Evolutionary conservation across 2,888 invertebrate genomes (phyloP).

Genomic region (Agrochola lychnidis): DNA sequence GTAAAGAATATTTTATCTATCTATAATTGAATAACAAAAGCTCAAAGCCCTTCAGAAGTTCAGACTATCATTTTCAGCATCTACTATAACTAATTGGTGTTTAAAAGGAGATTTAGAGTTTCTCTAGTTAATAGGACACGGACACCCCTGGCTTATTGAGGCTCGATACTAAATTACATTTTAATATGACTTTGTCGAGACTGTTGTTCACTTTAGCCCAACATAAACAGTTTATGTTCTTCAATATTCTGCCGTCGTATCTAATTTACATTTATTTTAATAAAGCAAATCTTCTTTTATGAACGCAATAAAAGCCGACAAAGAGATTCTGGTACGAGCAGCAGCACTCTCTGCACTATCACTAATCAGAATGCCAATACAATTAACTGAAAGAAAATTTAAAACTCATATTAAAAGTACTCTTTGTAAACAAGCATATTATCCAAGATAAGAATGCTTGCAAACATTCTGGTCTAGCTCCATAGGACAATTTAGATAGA

Average conservation of each 20-base stretch:
- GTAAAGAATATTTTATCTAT: too few species aligned
- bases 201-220: neutral
- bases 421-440: too few species aligned
- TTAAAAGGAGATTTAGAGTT: neutral
- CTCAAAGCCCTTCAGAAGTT: neutral
- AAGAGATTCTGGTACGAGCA: neutral
- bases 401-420: too few species aligned
- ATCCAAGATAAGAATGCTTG: too few species aligned
- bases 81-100: neutral
- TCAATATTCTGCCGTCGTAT: neutral
- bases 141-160: neutral
- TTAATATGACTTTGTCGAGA: neutral
- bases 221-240: neutral
- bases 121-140: neutral
- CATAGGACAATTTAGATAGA: too few species aligned
- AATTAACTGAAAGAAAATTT: too few species aligned
- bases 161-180: neutral
- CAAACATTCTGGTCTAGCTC: too few species aligned
- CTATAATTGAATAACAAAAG: neutral
- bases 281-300: neutral
- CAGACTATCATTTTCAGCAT: neutral
- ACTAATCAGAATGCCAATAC: neutral
- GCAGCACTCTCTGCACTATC: neutral
- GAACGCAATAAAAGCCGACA: neutral
- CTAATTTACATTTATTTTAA: conserved; percentile 4